Percentiles rank a stretch among this genome's conserved stretches.
These are phyloP conservation scores for Sciaenops ocellatus DNA, from an alignment of 2,797 vertebrate genomes.

Conservation along the genomic window DNA sequence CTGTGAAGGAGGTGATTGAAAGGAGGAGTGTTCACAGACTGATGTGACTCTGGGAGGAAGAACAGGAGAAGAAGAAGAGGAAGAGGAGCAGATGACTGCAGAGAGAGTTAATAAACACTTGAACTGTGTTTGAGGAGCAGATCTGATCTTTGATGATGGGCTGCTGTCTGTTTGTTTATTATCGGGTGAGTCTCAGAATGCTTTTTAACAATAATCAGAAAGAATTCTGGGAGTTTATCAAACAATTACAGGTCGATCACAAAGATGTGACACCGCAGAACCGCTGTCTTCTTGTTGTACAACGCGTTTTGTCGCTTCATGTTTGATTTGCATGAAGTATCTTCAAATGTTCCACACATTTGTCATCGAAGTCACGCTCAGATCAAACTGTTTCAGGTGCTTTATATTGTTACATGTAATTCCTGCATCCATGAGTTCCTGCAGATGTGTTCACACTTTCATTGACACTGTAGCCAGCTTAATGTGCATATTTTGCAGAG, in stretches of 20 bases:
- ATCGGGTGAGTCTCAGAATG: conserved; percentile 71
- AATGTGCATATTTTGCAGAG: too few species aligned
- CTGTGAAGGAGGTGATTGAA: conserved; percentile 24
- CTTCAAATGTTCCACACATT: not conserved
- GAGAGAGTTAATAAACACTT: not conserved
- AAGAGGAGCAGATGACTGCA: conserved; percentile 24
- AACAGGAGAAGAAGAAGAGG: conserved; percentile 11
- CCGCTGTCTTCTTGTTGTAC: too few species aligned
- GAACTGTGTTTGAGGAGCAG: conserved; percentile 40
- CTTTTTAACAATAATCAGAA: not conserved
- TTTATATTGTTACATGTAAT: not conserved
- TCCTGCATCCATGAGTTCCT: not conserved
- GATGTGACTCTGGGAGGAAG: conserved; percentile 55
- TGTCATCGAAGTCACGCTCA: not conserved
- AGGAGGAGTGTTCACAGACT: conserved; percentile 22
- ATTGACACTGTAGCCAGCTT: too few species aligned
- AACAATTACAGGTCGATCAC: not conserved
- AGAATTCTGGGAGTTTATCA: not conserved
- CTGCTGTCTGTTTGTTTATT: conserved; percentile 79
- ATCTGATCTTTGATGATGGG: conserved; percentile 74
- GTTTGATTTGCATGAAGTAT: not conserved
- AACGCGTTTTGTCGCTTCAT: not conserved
- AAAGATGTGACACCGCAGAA: not conserved
- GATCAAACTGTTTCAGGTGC: not conserved
- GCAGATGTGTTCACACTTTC: too few species aligned